phyloP scores from a whole-genome alignment of 1,140 invertebrate genomes.

The Notospermus geniculatus region DNA sequence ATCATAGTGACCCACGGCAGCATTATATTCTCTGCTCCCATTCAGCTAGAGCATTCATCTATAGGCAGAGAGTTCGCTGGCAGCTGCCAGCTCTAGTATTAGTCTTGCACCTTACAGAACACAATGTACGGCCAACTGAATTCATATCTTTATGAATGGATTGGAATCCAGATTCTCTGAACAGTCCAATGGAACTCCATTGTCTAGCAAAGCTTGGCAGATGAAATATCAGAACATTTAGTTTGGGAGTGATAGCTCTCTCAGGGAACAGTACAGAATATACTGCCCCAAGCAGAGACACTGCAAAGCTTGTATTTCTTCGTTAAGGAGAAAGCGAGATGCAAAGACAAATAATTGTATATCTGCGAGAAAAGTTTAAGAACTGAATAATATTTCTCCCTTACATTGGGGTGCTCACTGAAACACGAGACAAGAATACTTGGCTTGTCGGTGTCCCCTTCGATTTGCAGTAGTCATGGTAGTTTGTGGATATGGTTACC shows the following conservation, averaged over 20 bases:
- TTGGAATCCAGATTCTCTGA: neutral
- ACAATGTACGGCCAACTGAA: neutral
- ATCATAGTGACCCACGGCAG: too few species aligned
- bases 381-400: neutral
- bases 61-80: too few species aligned
- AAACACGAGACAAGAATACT: neutral
- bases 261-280: neutral
- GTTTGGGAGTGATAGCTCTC: neutral
- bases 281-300: neutral
- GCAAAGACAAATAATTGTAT: neutral
- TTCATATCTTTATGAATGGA: neutral
- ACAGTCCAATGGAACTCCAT: neutral
- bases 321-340: neutral
- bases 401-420: neutral
- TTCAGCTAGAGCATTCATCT: too few species aligned
- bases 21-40: too few species aligned
- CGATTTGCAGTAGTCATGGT: too few species aligned
- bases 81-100: too few species aligned
- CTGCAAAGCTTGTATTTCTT: neutral
- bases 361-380: neutral
- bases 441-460: neutral
- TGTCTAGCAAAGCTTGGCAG: neutral
- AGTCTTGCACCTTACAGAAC: neutral
- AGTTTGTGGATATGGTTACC: conserved; percentile 1
- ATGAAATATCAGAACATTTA: neutral